Percentiles rank a stretch among this genome's conserved stretches.
phyloP scores from a whole-genome alignment of 2,888 invertebrate species.

The Rugalucina vietnamica region DNA sequence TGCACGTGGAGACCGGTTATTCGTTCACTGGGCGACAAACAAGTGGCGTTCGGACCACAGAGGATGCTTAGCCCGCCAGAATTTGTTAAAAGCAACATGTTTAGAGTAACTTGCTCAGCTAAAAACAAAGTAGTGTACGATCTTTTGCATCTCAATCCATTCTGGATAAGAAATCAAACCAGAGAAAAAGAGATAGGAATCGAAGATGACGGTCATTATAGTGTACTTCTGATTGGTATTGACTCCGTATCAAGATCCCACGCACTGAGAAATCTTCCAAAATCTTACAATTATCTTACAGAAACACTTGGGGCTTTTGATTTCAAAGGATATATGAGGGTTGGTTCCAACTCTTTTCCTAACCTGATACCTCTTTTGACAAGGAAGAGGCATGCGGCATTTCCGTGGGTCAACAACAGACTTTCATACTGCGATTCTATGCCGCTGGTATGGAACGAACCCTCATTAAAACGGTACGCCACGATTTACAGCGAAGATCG shows the following conservation, averaged over 20 bases:
- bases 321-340: constrained; percentile 64
- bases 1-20: constrained; percentile 42
- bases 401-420: constrained; percentile 27
- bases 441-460: constrained; percentile 8
- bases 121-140: constrained; percentile 32
- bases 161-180: constrained; percentile 21
- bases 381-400: constrained; percentile 6
- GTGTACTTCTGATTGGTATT: constrained; percentile 44
- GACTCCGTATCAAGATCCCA: constrained; percentile 51
- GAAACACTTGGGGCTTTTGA: constrained; percentile 50
- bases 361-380: constrained; percentile 59
- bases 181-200: constrained; percentile 20
- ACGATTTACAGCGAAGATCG: constrained; percentile 85
- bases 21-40: constrained; percentile 31
- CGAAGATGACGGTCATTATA: constrained; percentile 41
- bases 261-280: constrained; percentile 54
- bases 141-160: no score
- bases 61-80: constrained; percentile 29
- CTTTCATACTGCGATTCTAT: constrained; percentile 36
- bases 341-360: constrained; percentile 62
- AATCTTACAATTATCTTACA: constrained; percentile 56
- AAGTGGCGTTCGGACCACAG: constrained; percentile 1
- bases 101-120: constrained; percentile 35
- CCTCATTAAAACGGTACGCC: background rate
- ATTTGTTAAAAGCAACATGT: constrained; percentile 32